Evolutionary conservation across 2,888 invertebrate species (phyloP).

Genomic region (Zootermopsis nevadensis): DNA sequence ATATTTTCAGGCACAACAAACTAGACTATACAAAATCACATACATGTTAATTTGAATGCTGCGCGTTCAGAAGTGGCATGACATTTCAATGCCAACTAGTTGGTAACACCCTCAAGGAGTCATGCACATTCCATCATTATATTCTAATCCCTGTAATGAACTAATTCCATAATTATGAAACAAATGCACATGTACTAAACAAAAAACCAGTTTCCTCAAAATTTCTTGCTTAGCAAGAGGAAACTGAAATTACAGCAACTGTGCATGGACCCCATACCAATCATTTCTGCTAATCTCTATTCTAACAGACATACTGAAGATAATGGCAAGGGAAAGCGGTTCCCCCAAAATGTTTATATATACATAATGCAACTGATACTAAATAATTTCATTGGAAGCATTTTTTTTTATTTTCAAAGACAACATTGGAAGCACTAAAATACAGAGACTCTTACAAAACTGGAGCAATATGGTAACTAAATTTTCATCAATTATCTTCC

Average conservation of each 20-base stretch:
- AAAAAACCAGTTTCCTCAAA: not conserved
- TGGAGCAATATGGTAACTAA: slow-evolving; percentile 33
- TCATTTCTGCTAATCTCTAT: not conserved
- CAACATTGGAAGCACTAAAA: slow-evolving; percentile 16
- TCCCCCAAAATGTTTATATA: slow-evolving; percentile 1
- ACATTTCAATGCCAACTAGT: slow-evolving; percentile 5
- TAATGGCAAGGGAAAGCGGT: not conserved
- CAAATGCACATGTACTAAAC: not conserved
- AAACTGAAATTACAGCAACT: not conserved
- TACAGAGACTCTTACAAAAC: not conserved
- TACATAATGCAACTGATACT: not conserved
- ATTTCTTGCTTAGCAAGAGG: not conserved
- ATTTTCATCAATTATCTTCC: slow-evolving; percentile 16
- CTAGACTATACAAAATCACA: not conserved
- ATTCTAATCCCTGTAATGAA: not conserved
- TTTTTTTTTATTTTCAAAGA: not conserved
- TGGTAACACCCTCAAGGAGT: slow-evolving; percentile 21
- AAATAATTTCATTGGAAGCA: slow-evolving; percentile 20
- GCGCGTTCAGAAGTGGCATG: not conserved
- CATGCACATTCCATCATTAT: not conserved
- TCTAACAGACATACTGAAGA: slow-evolving; percentile 1
- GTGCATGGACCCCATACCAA: not conserved
- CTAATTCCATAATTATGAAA: not conserved
- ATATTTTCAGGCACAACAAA: not conserved
- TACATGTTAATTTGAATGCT: not conserved